Conservation (phyloP, 1,140 invertebrate genomes). For the Drosophila bocqueti region DNA sequence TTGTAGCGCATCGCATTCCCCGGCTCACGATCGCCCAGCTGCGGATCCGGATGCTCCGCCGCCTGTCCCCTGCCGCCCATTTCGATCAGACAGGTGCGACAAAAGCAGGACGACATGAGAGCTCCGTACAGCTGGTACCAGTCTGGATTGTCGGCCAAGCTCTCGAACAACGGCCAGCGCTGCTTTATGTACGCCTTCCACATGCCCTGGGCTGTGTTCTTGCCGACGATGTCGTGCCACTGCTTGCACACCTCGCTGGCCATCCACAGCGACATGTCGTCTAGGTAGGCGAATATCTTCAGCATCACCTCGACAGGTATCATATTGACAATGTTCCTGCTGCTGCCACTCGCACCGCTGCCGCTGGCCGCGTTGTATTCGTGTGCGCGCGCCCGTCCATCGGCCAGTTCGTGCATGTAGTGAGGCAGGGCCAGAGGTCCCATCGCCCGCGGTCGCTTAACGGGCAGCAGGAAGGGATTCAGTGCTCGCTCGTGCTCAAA, state of each 20-base stretch:
- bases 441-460: slow-evolving; percentile 69
- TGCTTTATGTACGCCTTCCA: slow-evolving; percentile 91
- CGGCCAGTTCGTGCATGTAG: slow-evolving; percentile 68
- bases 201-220: slow-evolving; percentile 90
- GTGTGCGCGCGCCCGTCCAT: slow-evolving; percentile 63
- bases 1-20: slow-evolving; percentile 90
- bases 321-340: slow-evolving; percentile 42
- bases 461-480: slow-evolving; percentile 68
- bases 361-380: slow-evolving; percentile 53
- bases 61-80: slow-evolving; percentile 88
- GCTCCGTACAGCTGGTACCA: slow-evolving; percentile 91
- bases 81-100: slow-evolving; percentile 93
- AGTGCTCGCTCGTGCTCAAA: slow-evolving; percentile 55
- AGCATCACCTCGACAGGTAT: slow-evolving; percentile 90
- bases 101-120: slow-evolving; percentile 91
- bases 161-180: slow-evolving; percentile 93
- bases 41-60: slow-evolving; percentile 56
- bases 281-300: slow-evolving; percentile 94
- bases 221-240: slow-evolving; percentile 92
- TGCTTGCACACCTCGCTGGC: slow-evolving; percentile 93
- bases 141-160: slow-evolving; percentile 89
- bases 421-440: slow-evolving; percentile 69
- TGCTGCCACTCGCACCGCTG: slow-evolving; percentile 21
- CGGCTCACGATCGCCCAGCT: slow-evolving; percentile 87
- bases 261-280: slow-evolving; percentile 95